A percentile compares a stretch with the other conserved stretches of the same genome.
Evolutionary conservation across 37 sponge, comb jelly and placozoan species (phyloP).

Genomic region (Eunapius fragilis): DNA sequence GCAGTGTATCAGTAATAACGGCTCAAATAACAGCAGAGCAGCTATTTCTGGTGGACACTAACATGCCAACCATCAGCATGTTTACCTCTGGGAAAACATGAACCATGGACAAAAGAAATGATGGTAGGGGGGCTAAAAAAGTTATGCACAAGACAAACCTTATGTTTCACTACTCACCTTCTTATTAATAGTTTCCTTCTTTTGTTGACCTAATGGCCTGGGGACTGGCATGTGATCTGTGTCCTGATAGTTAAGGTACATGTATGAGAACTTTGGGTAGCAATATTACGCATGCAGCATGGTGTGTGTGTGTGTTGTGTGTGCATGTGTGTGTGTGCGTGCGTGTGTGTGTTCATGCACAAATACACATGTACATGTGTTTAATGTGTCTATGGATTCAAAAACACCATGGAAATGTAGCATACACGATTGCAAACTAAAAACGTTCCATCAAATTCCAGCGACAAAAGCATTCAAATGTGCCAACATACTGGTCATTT

Average conservation of each 20-base stretch:
- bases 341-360: neutral
- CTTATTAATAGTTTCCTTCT: neutral
- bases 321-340: neutral
- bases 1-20: neutral
- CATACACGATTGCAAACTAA: too few species aligned
- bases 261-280: neutral
- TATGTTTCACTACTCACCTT: neutral
- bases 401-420: too few species aligned
- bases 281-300: neutral
- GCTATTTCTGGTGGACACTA: constrained; percentile 1
- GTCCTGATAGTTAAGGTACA: neutral
- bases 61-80: constrained; percentile 4
- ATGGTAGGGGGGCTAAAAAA: neutral
- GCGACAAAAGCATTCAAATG: too few species aligned
- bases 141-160: neutral
- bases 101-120: neutral
- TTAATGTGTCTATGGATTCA: too few species aligned
- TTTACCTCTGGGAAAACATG: neutral
- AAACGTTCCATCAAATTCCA: too few species aligned
- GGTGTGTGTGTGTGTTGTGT: neutral
- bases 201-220: neutral
- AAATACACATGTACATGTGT: too few species aligned
- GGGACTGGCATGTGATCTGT: neutral
- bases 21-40: neutral
- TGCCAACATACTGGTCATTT: too few species aligned